phyloP scores from a whole-genome alignment of 1,140 invertebrate genomes.

The Brachystomella parvula region DNA sequence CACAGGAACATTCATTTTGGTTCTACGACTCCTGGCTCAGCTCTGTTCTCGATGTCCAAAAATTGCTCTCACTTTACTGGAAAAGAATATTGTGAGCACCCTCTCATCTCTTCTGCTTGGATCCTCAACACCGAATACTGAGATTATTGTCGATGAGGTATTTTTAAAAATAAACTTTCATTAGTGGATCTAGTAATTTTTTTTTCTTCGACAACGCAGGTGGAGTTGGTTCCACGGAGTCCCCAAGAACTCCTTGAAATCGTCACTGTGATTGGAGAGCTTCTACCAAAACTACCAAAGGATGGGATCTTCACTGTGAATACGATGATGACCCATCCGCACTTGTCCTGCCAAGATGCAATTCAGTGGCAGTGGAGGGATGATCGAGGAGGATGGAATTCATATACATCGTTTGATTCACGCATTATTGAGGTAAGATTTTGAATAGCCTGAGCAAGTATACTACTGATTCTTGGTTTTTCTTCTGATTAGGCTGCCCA shows the following conservation, averaged over 20 bases:
- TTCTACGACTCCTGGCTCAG: conserved; percentile 86
- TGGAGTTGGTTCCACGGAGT: conserved; percentile 77
- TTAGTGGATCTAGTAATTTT: conserved; percentile 1
- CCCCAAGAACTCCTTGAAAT: conserved; percentile 95
- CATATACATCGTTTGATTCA: conserved; percentile 63
- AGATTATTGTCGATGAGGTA: conserved; percentile 36
- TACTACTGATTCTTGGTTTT: conserved; percentile 20
- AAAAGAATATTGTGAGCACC: conserved; percentile 92
- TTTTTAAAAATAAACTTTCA: background rate
- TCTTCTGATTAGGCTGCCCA: conserved; percentile 64
- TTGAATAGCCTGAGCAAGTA: conserved; percentile 12
- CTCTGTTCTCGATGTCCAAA: conserved; percentile 92
- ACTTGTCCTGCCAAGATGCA: conserved; percentile 51
- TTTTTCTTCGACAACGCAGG: conserved; percentile 48
- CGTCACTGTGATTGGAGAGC: conserved; percentile 86
- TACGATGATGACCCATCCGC: conserved; percentile 68
- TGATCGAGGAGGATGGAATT: conserved; percentile 65
- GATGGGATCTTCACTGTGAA: conserved; percentile 93
- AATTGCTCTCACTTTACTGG: conserved; percentile 77
- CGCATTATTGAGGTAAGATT: conserved; percentile 66
- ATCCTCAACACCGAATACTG: conserved; percentile 53
- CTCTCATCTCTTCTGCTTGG: conserved; percentile 84
- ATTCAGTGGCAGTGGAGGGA: conserved; percentile 95
- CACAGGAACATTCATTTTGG: conserved; percentile 89
- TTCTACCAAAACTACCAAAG: conserved; percentile 86